Conservation (phyloP, 2,797 vertebrate species). For the Megaceryle alcyon region DNA sequence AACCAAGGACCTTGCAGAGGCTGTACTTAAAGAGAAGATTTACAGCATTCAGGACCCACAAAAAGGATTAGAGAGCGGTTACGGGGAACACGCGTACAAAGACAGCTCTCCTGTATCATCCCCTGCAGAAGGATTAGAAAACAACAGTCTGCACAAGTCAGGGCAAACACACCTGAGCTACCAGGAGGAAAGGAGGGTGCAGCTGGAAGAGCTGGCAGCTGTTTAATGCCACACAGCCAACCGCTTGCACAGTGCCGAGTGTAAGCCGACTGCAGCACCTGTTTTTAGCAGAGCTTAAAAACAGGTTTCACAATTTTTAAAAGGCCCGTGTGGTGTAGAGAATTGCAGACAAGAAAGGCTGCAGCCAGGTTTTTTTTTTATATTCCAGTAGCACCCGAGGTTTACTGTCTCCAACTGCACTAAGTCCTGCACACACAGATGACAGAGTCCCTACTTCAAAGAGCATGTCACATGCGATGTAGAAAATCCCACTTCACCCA, state of each 20-base stretch:
- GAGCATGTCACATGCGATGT: rapidly evolving
- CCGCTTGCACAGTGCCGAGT: not conserved
- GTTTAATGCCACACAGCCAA: not conserved
- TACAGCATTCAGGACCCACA: not conserved
- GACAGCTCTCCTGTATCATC: not conserved
- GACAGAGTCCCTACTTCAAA: not conserved
- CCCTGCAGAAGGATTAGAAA: constrained; percentile 14
- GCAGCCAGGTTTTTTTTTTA: not conserved
- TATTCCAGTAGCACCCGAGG: not conserved
- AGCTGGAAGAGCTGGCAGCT: constrained; percentile 27
- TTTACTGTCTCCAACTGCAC: not conserved
- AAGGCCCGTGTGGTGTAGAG: not conserved
- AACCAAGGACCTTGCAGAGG: not conserved
- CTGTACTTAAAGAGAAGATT: constrained; percentile 41
- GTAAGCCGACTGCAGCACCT: not conserved
- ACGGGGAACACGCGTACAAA: not conserved
- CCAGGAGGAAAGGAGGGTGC: not conserved
- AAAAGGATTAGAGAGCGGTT: constrained; percentile 57
- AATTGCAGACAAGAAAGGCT: not conserved
- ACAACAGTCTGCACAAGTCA: not conserved
- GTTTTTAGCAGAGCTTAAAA: not conserved
- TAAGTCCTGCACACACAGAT: not conserved
- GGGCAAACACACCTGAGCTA: constrained; percentile 18
- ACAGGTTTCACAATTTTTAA: not conserved
- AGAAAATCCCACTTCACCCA: not conserved